Evolutionary conservation across 2,113 vertebrate species (phyloP), one percentile per base, ranked within the genome.

Genomic region (Emydura subglobosa): DNA sequence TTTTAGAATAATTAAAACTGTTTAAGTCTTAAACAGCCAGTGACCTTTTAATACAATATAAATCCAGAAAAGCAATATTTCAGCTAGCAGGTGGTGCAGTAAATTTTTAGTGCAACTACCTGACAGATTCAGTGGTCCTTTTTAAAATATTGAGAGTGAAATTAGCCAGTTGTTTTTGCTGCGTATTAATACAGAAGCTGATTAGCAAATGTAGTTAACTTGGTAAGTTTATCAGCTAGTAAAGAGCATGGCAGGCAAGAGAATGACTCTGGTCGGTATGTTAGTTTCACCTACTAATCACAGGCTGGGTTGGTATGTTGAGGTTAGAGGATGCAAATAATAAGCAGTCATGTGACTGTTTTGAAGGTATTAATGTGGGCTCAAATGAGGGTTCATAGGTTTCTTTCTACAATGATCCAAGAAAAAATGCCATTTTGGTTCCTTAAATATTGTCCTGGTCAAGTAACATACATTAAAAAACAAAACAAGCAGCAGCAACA

Each of bases 1-100:
- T 98, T 98, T 98, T 97, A 97, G 97, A 98, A 98, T 98, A 98
- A 98, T 98, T 98, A 98, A 98, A 98, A 98, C 98, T 98, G 96
- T 98, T 98, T 98, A 98, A 98, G 98, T 96, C 98, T 98, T 98
- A 98, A 98, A 98, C 98, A 98, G 98, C 98, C 97, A 98, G 98
- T 98, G 98, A 98, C 98, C 98, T 98, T 98, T 98, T 98, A 98
- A 98, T 98, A 98, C 97, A 98, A 97, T 98, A 96, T 98, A 98
- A 98, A 98, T 98, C 98, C 97, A 98, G 98, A 98, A 97, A 98
- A 97, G 97, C 97, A 98, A 96, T 98, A 98, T 98, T 98, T 98
- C 97, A 98, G 96, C 98, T 98, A 97, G 97, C 98, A 98, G 98
- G 97, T 98, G 98, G 98, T 76, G 92, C 98, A 97, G 98, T 97